These are phyloP conservation scores for Sebastes fasciatus DNA, from an alignment of 2,113 vertebrate genomes.

Conservation along the genomic window DNA sequence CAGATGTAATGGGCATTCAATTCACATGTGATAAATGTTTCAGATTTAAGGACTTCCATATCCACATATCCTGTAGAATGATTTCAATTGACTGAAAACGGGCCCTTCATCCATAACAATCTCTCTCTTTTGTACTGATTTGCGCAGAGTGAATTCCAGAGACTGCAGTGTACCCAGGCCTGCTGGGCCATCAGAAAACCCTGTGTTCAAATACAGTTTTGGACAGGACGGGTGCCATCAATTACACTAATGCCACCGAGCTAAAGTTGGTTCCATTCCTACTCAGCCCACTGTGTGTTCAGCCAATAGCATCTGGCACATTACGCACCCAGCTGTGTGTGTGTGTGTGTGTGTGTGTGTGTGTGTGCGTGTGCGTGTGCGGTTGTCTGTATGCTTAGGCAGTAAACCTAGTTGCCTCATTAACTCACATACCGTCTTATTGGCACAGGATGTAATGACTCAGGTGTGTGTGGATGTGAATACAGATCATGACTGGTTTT, in stretches of 20 bases:
- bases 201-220: conserved; percentile 61
- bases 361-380: conserved; percentile 37
- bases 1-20: background rate
- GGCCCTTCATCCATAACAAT: conserved; percentile 4
- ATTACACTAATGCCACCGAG: conserved; percentile 64
- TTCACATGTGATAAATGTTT: background rate
- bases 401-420: conserved; percentile 65
- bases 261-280: conserved; percentile 55
- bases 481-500: conserved; percentile 49
- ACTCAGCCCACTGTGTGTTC: conserved; percentile 53
- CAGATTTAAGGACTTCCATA: too few relatives aligned
- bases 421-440: conserved; percentile 55
- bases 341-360: conserved; percentile 47
- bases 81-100: background rate
- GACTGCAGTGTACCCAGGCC: conserved; percentile 17
- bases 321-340: conserved; percentile 61
- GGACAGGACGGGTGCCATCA: conserved; percentile 55
- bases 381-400: conserved; percentile 36
- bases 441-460: conserved; percentile 43
- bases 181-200: conserved; percentile 54
- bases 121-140: conserved; percentile 34
- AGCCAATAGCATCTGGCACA: conserved; percentile 68
- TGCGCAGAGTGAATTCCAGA: conserved; percentile 21
- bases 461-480: conserved; percentile 42
- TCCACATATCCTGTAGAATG: background rate